Evolutionary conservation across 92 coral and sea anemone species (phyloP), one percentile per base, ranked within the genome.

Genomic region (Plumapathes pennacea): DNA sequence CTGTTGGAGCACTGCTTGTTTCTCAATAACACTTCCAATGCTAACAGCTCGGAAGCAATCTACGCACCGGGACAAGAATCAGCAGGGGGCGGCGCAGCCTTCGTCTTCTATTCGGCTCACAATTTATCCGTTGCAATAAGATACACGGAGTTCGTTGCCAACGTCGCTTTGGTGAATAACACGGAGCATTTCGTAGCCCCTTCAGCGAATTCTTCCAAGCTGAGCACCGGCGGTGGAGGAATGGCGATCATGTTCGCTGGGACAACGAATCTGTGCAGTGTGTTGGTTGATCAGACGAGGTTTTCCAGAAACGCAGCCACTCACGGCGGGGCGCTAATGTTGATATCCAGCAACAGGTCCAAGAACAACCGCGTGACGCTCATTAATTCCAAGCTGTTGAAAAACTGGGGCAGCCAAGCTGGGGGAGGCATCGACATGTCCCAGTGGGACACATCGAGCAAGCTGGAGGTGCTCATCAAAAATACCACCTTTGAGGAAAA

Each of bases 351-450:
- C 11, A 83, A 82, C 12, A 17, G 26, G 12, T 74, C 97, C 6
- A n/a, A 45, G 9, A 50, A 46, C 12, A 88, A 83, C 62, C 60
- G 25, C 4, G 55, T 69, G 7, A 26, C 46, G 5, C 48, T 91
- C 25, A 56, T 60, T 8, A 55, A 53, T 40, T 53, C 77, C 33
- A 46, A 26, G 6, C 69, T 88, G 32, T 27, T 19, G 3, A 34
- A 30, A 11, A 91, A 91, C 55, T 25, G 28, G 15, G 99, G 89
- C 3, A 72, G 78, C 2, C 99, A 94, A 50, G 76, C 86, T 4
- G 99, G 99, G 6, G 99, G 99, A 14, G 99, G 84, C 0, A 5
- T 89, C 32, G 25, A 72, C 6, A 56, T 74, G 37, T 76, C 97
- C 0, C 80, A 84, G 29, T 84, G 89, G 96, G 90, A 69, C 72